Evolutionary conservation across 1,140 invertebrate species (phyloP), one percentile per base, ranked within the genome.

Genomic region (Thaumatotibia leucotreta): DNA sequence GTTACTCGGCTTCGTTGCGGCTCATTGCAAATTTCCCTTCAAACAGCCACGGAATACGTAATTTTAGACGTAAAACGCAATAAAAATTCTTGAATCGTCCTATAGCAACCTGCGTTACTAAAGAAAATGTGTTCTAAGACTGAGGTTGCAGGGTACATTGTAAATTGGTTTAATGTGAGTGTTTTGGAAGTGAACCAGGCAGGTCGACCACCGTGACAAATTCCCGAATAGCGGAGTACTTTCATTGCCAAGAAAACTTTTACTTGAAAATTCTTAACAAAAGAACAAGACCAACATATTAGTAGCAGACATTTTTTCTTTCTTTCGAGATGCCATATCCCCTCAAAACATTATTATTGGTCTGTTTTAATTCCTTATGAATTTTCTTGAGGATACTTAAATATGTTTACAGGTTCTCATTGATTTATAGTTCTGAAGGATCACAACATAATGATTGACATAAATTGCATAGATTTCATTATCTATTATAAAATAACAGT

Each of bases 211-310:
- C 61, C 68, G 73, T 73, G 69, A 77, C 78, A 70, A 77, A 79
- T 80, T 66, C 54, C 54, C 68, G 63, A 75, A 75, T 69, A 65
- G 68, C 68, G 64, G 70, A 72, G 69, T 72, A 69, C 45, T 73
- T 69, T 73, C 73, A 68, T 65, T 58, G 64, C 29, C 50, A 63
- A 70, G 67, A 76, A 74, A 76, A 79, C 67, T 54, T 70, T 67
- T 39, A 66, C 62, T 68, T 63, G 58, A 72, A 66, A 69, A 68
- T 68, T 68, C 67, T 33, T n/a, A 6, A 31, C 24, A 31, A 29
- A 29, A 58, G 24, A 31, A 58, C 33, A 11, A 39, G 9, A 32
- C 4, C 9, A 58, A 29, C n/a, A n/a, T 29, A 58, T 27, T 6
- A 10, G n/a, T 29, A 27, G 24, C n/a, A 58, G 24, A 8, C 5